Conservation (phyloP, 1,140 invertebrate genomes). For the Tyrophagus putrescentiae region DNA sequence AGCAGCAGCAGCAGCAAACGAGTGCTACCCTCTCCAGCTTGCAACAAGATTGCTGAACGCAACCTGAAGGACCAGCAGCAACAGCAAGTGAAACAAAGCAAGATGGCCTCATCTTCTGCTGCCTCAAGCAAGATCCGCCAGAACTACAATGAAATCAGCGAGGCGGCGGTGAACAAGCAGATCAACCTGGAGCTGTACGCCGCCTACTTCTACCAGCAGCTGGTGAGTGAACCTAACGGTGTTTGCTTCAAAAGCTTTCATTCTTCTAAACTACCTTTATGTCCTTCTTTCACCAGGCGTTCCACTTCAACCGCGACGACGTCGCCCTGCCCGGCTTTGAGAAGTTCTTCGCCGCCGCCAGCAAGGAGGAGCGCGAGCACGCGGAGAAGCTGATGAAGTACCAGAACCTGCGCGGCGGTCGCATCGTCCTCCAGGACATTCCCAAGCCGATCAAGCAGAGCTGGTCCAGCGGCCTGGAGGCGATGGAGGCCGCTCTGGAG, state of each 20-base stretch:
- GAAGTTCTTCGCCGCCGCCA: slow-evolving; percentile 53
- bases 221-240: slow-evolving; percentile 36
- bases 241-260: neutral
- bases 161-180: slow-evolving; percentile 61
- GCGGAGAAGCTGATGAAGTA: slow-evolving; percentile 55
- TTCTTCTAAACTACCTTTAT: neutral
- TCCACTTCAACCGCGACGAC: slow-evolving; percentile 61
- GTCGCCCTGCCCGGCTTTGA: slow-evolving; percentile 53
- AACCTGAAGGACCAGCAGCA: too few species aligned
- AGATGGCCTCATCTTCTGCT: too few species aligned
- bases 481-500: slow-evolving; percentile 51
- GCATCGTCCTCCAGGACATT: slow-evolving; percentile 36
- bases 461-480: slow-evolving; percentile 41
- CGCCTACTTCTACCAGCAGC: slow-evolving; percentile 62
- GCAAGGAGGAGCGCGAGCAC: slow-evolving; percentile 58
- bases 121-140: slow-evolving; percentile 43
- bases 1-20: too few species aligned
- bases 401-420: slow-evolving; percentile 63
- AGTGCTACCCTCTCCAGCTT: too few species aligned
- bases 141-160: slow-evolving; percentile 58
- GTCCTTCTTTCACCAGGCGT: slow-evolving; percentile 33
- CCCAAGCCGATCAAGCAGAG: neutral
- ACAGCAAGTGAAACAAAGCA: too few species aligned
- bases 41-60: too few species aligned
- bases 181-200: slow-evolving; percentile 75